Evolutionary conservation across 2,113 vertebrate genomes (phyloP).

Genomic region (Cyanocitta stelleri): DNA sequence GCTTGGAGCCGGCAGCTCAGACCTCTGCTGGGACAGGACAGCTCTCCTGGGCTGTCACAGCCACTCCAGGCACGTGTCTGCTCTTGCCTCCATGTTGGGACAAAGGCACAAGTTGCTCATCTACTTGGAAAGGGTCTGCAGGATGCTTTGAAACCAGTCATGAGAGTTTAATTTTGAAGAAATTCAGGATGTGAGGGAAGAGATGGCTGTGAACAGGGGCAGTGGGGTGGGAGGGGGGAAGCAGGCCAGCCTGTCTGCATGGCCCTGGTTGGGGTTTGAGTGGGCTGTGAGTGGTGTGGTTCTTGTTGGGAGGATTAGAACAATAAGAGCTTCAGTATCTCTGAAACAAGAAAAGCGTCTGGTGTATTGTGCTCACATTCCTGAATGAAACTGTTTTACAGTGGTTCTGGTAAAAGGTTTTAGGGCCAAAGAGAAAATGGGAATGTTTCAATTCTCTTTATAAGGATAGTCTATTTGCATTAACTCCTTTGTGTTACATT

Average conservation of each 20-base stretch:
- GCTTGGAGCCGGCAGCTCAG: neutral
- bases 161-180: neutral
- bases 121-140: neutral
- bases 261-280: neutral
- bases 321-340: neutral
- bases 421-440: slow-evolving; percentile 13
- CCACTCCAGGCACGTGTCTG: accelerated
- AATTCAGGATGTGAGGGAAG: neutral
- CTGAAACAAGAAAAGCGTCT: neutral
- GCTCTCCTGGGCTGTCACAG: accelerated
- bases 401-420: slow-evolving; percentile 36
- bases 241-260: neutral
- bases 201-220: neutral
- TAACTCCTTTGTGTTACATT: slow-evolving; percentile 32
- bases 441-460: slow-evolving; percentile 15
- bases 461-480: slow-evolving; percentile 12
- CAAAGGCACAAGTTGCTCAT: neutral
- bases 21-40: accelerated
- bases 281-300: neutral
- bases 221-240: neutral
- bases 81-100: accelerated
- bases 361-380: neutral
- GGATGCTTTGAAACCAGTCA: neutral
- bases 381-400: slow-evolving; percentile 30
- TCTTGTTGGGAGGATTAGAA: neutral